Base-by-base conservation (phyloP, 2,888 invertebrate genomes). In the Autographa pulchrina region DNA sequence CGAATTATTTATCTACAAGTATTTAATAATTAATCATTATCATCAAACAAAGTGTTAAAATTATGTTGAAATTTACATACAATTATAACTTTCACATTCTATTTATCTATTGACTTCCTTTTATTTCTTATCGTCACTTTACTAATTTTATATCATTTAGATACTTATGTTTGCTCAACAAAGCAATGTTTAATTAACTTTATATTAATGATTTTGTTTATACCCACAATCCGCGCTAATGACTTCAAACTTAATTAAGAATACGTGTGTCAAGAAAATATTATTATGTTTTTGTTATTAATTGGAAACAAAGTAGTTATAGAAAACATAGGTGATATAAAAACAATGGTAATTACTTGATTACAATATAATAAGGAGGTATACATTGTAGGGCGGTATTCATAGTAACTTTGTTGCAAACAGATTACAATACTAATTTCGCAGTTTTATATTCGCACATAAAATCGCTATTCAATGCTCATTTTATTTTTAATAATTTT, bases 111-210 rank as follows among this genome's bases (percentile, higher is more conserved):
- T 25, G 18, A 64, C 70, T 73, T 79, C 80, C 80, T 76, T n/a
- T 58, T 43, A 69, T 72, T 65, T 70, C 69, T 80, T 72, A 80
- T 75, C 70, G 60, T 60, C 2, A 63, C 64, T 72, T 67, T 62
- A 68, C 75, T 78, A 74, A 83, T 81, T 82, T 79, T 70, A 81
- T 78, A 78, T 80, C 18, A 83, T 81, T 81, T 81, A 84, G 78
- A 83, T 84, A 85, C 32, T 18, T 62, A 11, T 70, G 41, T 83
- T 16, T 72, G 16, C 63, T 65, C 59, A 63, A 20, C 32, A 25
- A 62, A 32, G 18, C 35, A 52, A 56, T 63, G 65, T 65, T 77
- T 68, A 48, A 70, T 80, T 78, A 72, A 74, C 77, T 75, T 72
- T 13, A 77, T 65, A 72, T 58, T 78, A 80, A 78, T 77, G 73